Base-by-base conservation (phyloP, 1,140 invertebrate genomes). In the Platyscapa corneri region DNA sequence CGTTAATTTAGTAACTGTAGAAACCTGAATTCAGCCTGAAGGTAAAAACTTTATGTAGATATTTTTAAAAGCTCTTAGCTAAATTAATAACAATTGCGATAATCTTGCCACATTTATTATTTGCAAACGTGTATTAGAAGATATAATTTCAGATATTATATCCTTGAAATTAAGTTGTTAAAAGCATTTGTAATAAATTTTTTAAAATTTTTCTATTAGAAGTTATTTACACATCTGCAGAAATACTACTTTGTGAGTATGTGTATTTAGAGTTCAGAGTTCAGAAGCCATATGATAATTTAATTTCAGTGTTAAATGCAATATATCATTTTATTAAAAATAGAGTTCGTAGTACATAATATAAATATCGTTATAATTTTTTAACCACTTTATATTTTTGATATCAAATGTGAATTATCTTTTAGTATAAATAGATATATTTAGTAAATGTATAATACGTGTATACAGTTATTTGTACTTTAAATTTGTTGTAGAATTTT, bases 51-150 rank as follows among this genome's bases (percentile, higher is more conserved):
- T 72, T 53, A 39, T 64, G 82, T 30, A 84, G 49, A 79, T 89
- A 90, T 89, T 89, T 90, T 90, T 89, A 90, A 88, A 86, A 87
- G 77, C 87, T 90, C 90, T 90, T 90, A 89, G 88, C 87, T 89
- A 88, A 90, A 89, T 90, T 88, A 89, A 84, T 60, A 23, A 67
- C 72, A 83, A 60, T 79, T 83, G 72, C 75, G 75, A 83, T 49
- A 10, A 82, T 56, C 56, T 34, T 67, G 16, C 27, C n/a, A 27
- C 27, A 37, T 32, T 34, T 70, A 3, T 78, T 72, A 37, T 56
- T 42, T 49, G 1, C 20, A 12, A n/a, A 72, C 10, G 67, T 0
- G 37, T 37, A 72, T 37, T 23, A 37, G 6, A 12, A 7, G 18
- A 72, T 18, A 72, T 72, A 37, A 37, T 6, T 16, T 12, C 6